Evolutionary conservation across 1,140 invertebrate species (phyloP).

Genomic region (Apis mellifera): DNA sequence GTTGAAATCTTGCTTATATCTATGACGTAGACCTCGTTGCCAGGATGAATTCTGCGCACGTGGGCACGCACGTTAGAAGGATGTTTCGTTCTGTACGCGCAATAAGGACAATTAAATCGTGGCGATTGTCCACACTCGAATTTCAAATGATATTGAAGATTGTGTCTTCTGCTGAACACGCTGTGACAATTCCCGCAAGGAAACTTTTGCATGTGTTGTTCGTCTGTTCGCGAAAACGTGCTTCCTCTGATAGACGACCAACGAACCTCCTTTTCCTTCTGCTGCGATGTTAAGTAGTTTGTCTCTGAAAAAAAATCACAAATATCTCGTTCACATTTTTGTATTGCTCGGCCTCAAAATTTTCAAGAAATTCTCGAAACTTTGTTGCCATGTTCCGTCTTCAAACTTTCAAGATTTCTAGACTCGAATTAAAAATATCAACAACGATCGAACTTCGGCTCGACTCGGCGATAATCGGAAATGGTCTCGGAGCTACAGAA

Average conservation of each 20-base stretch:
- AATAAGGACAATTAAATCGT: conserved; percentile 83
- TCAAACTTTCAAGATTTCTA: too few species aligned
- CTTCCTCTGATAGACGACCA: background rate
- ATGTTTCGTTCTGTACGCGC: conserved; percentile 70
- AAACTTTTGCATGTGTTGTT: conserved; percentile 12
- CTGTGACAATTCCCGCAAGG: conserved; percentile 6
- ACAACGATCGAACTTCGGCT: too few species aligned
- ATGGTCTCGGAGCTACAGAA: too few species aligned
- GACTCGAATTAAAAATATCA: too few species aligned
- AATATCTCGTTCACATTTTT: background rate
- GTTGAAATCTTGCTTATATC: conserved; percentile 53
- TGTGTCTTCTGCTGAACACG: conserved; percentile 36
- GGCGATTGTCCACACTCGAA: conserved; percentile 86
- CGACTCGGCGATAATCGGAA: too few species aligned
- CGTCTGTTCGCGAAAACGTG: background rate
- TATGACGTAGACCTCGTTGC: conserved; percentile 77
- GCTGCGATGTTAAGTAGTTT: background rate
- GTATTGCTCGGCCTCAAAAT: too few species aligned
- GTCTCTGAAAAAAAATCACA: conserved; percentile 51
- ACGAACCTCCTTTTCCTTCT: background rate
- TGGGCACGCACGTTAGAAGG: conserved; percentile 63
- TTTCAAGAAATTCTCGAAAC: too few species aligned
- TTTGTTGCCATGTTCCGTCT: too few species aligned
- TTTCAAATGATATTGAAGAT: conserved; percentile 82
- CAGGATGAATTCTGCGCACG: conserved; percentile 85